These are phyloP conservation scores for Bambusicola thoracicus DNA, from an alignment of 2,113 vertebrate genomes.

Conservation along the genomic window DNA sequence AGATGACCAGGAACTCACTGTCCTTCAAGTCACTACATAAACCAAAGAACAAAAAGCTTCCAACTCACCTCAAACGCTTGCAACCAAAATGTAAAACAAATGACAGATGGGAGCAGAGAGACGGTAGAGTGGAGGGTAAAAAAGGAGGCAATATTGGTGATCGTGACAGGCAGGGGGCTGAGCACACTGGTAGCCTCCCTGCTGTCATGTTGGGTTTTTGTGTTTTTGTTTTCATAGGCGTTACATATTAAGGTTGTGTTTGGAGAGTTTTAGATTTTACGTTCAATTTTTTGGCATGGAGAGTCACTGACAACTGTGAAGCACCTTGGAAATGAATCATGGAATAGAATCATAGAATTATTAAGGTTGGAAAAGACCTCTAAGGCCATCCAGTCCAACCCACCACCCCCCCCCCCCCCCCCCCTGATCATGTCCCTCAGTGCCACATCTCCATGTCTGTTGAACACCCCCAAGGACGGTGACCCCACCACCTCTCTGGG, in stretches of 20 bases:
- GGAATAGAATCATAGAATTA: too few species aligned
- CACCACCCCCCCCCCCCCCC: too few species aligned
- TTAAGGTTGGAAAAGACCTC: too few species aligned
- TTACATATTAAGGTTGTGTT: not conserved
- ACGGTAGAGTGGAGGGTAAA: conserved; percentile 15
- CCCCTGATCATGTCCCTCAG: too few species aligned
- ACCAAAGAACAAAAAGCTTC: not conserved
- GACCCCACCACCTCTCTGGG: too few species aligned
- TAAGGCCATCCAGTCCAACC: too few species aligned
- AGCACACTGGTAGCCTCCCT: rapidly evolving
- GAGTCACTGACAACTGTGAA: not conserved
- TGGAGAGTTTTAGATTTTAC: conserved; percentile 26
- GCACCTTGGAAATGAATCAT: not conserved
- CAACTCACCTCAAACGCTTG: not conserved
- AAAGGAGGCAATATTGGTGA: not conserved
- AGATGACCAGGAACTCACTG: not conserved
- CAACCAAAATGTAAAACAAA: conserved; percentile 20
- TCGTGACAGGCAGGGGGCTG: conserved; percentile 36
- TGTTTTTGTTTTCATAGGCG: not conserved
- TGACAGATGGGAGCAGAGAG: conserved; percentile 63
- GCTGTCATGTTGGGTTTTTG: not conserved
- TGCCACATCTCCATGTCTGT: too few species aligned
- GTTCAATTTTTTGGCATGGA: not conserved
- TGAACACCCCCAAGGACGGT: too few species aligned
- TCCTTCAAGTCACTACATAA: not conserved